Evolutionary conservation across 2,113 vertebrate genomes (phyloP).

Genomic region (Aythya baeri): DNA sequence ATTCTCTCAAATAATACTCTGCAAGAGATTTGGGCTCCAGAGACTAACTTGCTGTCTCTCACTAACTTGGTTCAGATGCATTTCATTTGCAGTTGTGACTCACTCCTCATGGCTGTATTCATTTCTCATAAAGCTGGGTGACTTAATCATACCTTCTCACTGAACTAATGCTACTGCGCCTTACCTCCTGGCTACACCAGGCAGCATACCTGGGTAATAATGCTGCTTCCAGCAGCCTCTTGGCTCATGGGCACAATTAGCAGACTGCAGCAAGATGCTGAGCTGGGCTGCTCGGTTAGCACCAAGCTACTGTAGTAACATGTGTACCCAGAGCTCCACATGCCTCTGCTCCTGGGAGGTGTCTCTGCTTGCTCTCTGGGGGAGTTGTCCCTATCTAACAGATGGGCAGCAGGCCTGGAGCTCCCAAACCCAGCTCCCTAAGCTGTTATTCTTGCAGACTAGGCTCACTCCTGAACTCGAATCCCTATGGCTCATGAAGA

Average conservation of each 20-base stretch:
- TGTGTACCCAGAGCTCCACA: background rate
- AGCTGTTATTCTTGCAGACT: background rate
- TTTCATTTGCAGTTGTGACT: background rate
- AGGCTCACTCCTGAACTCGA: background rate
- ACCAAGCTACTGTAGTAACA: background rate
- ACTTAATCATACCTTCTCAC: conserved; percentile 65
- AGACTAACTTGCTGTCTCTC: background rate
- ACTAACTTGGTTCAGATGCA: background rate
- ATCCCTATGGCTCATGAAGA: background rate
- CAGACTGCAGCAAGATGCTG: background rate
- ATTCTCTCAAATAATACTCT: background rate
- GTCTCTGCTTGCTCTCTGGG: conserved; percentile 16
- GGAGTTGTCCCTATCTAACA: background rate
- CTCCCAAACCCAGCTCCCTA: background rate
- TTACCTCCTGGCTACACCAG: conserved; percentile 68
- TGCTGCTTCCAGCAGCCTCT: conserved; percentile 4
- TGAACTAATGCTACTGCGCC: conserved; percentile 64
- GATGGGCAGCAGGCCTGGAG: conserved; percentile 13
- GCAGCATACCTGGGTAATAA: conserved; percentile 39
- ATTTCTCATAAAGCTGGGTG: conserved; percentile 35
- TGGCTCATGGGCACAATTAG: background rate
- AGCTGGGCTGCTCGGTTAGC: background rate
- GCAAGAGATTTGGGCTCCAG: background rate
- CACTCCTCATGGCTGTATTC: background rate
- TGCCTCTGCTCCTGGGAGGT: background rate